Evolutionary conservation across 2,888 invertebrate genomes (phyloP).

Genomic region (Machimus rusticus): DNA sequence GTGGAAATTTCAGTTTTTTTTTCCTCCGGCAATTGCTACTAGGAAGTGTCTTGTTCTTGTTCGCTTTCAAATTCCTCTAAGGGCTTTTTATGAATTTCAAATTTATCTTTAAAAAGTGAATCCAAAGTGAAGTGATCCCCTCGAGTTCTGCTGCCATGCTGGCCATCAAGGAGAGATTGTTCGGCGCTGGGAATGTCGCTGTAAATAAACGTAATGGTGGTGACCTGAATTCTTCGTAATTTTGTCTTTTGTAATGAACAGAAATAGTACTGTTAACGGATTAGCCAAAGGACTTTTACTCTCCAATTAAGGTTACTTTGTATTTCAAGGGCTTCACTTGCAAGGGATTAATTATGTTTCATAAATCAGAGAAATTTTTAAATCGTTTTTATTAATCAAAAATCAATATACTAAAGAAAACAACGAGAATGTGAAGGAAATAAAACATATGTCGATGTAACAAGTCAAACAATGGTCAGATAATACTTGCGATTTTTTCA

Average conservation of each 20-base stretch:
- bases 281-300: neutral
- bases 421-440: neutral
- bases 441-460: neutral
- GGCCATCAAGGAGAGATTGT: slow-evolving; percentile 6
- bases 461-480: neutral
- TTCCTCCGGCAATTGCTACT: neutral
- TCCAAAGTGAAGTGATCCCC: neutral
- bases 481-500: too few relatives aligned
- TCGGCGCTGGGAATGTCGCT: neutral
- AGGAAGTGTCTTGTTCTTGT: neutral
- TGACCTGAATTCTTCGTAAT: slow-evolving; percentile 13
- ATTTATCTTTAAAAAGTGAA: slow-evolving; percentile 8
- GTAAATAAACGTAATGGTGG: slow-evolving; percentile 24
- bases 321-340: neutral
- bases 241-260: neutral
- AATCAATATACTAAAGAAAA: neutral
- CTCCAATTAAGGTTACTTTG: neutral
- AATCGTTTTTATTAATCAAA: neutral
- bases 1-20: neutral
- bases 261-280: slow-evolving; percentile 2
- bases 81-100: neutral
- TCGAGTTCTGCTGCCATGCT: neutral
- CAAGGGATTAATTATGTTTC: neutral
- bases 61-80: neutral
- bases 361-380: neutral